These are phyloP conservation scores for Eriosoma lanigerum DNA, from an alignment of 1,140 invertebrate species.

Conservation along the genomic window DNA sequence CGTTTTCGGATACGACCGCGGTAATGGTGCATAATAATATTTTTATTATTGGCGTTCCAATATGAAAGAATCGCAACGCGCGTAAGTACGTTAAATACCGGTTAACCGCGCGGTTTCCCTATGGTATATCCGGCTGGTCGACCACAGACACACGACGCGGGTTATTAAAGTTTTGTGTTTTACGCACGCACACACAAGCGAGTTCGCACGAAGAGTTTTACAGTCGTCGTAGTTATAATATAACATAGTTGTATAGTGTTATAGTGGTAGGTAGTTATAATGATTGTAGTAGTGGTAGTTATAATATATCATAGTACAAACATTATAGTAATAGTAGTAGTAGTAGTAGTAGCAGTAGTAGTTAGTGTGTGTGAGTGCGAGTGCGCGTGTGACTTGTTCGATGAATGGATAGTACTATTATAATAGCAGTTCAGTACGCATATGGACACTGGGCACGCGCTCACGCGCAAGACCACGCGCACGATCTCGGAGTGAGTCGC, in stretches of 20 bases:
- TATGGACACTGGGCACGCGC: conserved; percentile 39
- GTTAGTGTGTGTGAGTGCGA: not conserved
- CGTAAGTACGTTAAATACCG: not conserved
- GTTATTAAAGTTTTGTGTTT: too few species aligned
- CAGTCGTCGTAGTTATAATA: too few species aligned
- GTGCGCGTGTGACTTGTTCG: conserved; percentile 2
- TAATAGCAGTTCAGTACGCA: conserved; percentile 1
- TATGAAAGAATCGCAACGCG: not conserved
- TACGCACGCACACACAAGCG: too few species aligned
- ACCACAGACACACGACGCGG: too few species aligned
- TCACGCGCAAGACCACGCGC: not conserved
- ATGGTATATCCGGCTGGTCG: too few species aligned
- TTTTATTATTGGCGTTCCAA: too few species aligned
- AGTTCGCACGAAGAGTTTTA: too few species aligned
- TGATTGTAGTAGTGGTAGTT: not conserved
- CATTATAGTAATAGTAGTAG: not conserved
- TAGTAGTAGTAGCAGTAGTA: not conserved
- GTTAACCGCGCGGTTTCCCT: not conserved
- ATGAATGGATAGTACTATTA: not conserved
- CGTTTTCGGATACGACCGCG: not conserved
- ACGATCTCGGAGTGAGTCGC: not conserved
- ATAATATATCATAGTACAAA: not conserved
- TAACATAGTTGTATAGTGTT: too few species aligned
- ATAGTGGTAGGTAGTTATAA: not conserved
- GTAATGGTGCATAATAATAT: too few species aligned